phyloP scores from a whole-genome alignment of 2,797 vertebrate species.

The Syndactyla subalaris region DNA sequence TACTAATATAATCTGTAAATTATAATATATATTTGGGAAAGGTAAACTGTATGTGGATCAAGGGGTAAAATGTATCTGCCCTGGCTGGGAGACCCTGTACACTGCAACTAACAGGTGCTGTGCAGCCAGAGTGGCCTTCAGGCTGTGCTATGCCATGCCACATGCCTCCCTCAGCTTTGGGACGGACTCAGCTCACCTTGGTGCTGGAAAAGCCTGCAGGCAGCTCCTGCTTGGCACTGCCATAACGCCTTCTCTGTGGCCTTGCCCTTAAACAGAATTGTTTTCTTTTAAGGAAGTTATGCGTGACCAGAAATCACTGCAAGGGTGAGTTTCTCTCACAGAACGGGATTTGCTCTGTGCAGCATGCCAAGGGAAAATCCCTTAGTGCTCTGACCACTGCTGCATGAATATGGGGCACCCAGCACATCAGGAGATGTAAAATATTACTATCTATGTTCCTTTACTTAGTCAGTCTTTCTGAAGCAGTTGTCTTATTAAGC shows the following conservation, averaged over 20 bases:
- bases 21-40: neutral
- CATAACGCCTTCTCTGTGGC: neutral
- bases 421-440: neutral
- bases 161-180: fast-evolving
- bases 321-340: neutral
- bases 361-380: neutral
- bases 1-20: neutral
- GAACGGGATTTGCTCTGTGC: neutral
- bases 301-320: neutral
- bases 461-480: neutral
- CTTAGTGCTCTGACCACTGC: fast-evolving
- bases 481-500: neutral
- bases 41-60: neutral
- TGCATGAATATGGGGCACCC: neutral
- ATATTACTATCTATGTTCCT: neutral
- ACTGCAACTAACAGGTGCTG: neutral
- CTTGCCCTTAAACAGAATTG: neutral
- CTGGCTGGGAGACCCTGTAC: neutral
- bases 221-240: neutral
- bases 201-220: fast-evolving
- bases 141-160: fast-evolving
- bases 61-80: neutral
- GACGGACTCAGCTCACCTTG: fast-evolving
- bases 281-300: neutral
- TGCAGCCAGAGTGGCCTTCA: neutral